Conservation (phyloP, 1,140 invertebrate genomes). For the roundworm (Caenorhabditis elegans) region WBcel235 BX284602.5:6266501-6267000, state of each 20-base stretch:
- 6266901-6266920: not conserved
- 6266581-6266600: too few species aligned
- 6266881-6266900: too few species aligned
- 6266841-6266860: not conserved
- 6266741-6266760: not conserved
- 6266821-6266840: not conserved
- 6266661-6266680: constrained; percentile 10
- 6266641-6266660: not conserved
- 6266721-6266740: not conserved
- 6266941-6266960: too few species aligned
- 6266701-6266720: not conserved
- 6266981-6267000: too few species aligned
- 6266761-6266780: not conserved
- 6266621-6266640: too few species aligned
- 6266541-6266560: constrained; percentile 22
- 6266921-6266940: too few species aligned
- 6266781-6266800: not conserved
- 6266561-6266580: too few species aligned
- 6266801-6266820: too few species aligned
- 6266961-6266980: too few species aligned
- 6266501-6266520: not conserved
- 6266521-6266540: not conserved
- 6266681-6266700: not conserved
- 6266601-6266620: too few species aligned
- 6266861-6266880: too few species aligned